Evolutionary conservation across 2,113 vertebrate species (phyloP).

Genomic region (Alethe castanea): DNA sequence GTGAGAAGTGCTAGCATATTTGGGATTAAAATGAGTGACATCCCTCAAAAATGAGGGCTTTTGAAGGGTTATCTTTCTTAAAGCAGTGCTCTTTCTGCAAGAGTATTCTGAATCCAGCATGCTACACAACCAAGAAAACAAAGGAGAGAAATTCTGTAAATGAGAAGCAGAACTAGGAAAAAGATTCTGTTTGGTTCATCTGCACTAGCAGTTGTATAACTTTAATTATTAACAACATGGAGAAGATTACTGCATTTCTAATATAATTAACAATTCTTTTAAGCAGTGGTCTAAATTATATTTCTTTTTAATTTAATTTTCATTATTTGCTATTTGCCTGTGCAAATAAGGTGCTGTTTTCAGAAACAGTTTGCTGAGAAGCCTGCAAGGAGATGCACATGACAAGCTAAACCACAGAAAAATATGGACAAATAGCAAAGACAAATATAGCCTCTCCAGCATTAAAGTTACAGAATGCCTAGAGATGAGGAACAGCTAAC

Average conservation of each 20-base stretch:
- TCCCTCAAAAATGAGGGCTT: background rate
- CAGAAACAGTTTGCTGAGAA: background rate
- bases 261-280: background rate
- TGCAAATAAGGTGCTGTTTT: background rate
- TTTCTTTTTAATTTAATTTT: background rate
- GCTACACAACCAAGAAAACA: background rate
- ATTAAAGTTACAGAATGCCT: background rate
- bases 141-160: background rate
- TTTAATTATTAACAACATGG: background rate
- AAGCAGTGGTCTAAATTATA: background rate
- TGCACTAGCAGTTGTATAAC: background rate
- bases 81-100: background rate
- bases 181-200: background rate
- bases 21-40: constrained; percentile 60
- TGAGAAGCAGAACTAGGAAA: background rate
- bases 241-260: background rate
- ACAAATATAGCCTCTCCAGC: background rate
- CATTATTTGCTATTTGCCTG: background rate
- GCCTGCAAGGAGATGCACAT: background rate
- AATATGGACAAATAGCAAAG: background rate
- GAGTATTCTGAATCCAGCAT: background rate
- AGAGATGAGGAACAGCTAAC: background rate
- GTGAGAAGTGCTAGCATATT: background rate
- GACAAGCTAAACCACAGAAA: background rate
- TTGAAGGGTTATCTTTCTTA: background rate